These are phyloP conservation scores for Xanthia togata DNA, from an alignment of 2,888 invertebrate genomes.

Conservation along the genomic window DNA sequence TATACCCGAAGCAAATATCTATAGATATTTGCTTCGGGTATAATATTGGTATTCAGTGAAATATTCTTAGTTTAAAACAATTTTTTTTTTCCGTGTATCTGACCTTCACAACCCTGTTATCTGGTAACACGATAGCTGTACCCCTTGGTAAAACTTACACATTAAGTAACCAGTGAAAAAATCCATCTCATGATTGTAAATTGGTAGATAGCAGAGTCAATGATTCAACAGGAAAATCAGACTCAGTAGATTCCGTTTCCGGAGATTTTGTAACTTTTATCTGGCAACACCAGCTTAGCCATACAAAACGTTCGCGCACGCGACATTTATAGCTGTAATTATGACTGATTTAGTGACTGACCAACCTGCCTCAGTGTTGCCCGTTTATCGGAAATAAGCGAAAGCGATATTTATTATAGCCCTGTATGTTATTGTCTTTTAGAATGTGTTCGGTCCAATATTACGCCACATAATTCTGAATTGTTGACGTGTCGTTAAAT, in stretches of 20 bases:
- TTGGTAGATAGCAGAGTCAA: background rate
- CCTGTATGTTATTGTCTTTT: conserved; percentile 56
- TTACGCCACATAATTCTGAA: conserved; percentile 49
- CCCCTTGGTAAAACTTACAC: background rate
- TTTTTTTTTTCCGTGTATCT: too few relatives aligned
- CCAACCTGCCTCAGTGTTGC: conserved; percentile 58
- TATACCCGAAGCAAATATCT: too few relatives aligned
- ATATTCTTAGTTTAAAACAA: too few relatives aligned
- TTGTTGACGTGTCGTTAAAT: conserved; percentile 41
- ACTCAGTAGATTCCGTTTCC: background rate
- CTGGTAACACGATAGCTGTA: too few relatives aligned
- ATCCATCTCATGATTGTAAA: background rate
- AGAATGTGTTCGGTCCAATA: conserved; percentile 53
- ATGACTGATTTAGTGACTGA: conserved; percentile 72
- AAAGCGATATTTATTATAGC: conserved; percentile 56
- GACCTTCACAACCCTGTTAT: too few relatives aligned
- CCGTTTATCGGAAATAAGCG: conserved; percentile 61
- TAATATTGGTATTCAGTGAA: too few relatives aligned
- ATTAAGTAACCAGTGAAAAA: background rate
- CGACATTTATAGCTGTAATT: conserved; percentile 72
- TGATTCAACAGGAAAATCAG: background rate
- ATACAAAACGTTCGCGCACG: conserved; percentile 55
- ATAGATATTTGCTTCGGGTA: too few relatives aligned
- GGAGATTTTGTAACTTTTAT: background rate
- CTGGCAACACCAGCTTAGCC: conserved; percentile 52